Evolutionary conservation across 2,797 vertebrate species (phyloP), one percentile per base, ranked within the genome.

Genomic region (Scyliorhinus canicula): DNA sequence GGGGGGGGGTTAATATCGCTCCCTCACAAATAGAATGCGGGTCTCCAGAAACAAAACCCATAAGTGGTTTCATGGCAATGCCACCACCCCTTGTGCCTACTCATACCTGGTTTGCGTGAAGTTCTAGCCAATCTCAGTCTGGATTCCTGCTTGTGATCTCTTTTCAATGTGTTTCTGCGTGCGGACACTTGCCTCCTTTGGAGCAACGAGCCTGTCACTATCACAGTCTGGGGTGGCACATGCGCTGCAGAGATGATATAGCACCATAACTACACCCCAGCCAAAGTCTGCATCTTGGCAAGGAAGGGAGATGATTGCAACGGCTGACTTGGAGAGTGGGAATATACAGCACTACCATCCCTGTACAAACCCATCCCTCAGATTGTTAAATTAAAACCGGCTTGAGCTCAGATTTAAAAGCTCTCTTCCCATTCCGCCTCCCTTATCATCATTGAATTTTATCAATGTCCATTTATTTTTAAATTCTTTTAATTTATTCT

Each of bases 391-490:
- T 74, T 4, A 35, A n/a, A 44, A 28, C 67, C 55, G 31, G 93
- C 6, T 71, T 52, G 67, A 60, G 86, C 35, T 90, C 57, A 57
- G 85, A 60, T 19, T 94, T 35, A 55, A 60, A n/a, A 71, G 93
- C 31, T 94, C 40, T 93, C 69, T n/a, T n/a, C 67, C 57, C 19
- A 24, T 71, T 94, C 26, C 14, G 12, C 65, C 50, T 47, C 74
- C 93, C 19, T 82, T 90, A 90, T 74, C 44, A 52, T 74, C 67
- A 74, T 74, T 94, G 93, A 94, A 94, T 94, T 94, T 94, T 94
- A 60, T 94, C 67, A 94, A 74, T 94, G 67, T 94, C 65, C 65
- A 55, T 94, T 94, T 90, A 82, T 90, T 94, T 71, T 94, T 35
- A 35, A 95, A 71, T 90, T 82, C 28, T 74, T 82, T 77, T 90